A percentile compares a stretch with the other conserved stretches of the same genome.
phyloP scores from a whole-genome alignment of 2,797 vertebrate species.

The Pseudocheirus occidentalis region DNA sequence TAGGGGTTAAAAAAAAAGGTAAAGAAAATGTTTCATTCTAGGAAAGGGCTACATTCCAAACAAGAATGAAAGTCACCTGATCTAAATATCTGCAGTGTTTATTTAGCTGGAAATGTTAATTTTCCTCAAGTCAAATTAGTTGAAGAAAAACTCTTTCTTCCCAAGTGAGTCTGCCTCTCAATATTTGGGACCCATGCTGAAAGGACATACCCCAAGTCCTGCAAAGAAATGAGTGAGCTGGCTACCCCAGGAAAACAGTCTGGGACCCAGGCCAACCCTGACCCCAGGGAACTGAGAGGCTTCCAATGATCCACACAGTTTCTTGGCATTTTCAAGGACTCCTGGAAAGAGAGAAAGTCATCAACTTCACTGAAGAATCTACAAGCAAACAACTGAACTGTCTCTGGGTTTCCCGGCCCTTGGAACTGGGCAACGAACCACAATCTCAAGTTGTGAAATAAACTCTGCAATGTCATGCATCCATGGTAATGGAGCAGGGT shows the following conservation, averaged over 20 bases:
- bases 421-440: constrained; percentile 60
- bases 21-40: neutral
- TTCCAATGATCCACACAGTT: constrained; percentile 74
- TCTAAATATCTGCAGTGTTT: constrained; percentile 57
- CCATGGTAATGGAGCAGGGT: constrained; percentile 16
- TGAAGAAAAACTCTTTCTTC: constrained; percentile 60
- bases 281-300: constrained; percentile 69
- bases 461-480: constrained; percentile 35
- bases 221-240: constrained; percentile 77
- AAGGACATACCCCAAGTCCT: constrained; percentile 79
- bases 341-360: constrained; percentile 75
- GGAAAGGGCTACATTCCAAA: constrained; percentile 29
- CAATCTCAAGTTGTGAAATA: constrained; percentile 50
- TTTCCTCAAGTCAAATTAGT: constrained; percentile 71
- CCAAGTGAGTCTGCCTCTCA: constrained; percentile 76
- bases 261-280: constrained; percentile 74
- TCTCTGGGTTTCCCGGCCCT: constrained; percentile 61
- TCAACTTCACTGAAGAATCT: constrained; percentile 76
- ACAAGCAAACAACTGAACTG: constrained; percentile 72
- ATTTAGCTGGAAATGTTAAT: constrained; percentile 71
- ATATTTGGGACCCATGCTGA: constrained; percentile 79
- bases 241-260: constrained; percentile 69
- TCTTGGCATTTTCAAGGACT: constrained; percentile 76
- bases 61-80: constrained; percentile 13
- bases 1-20: neutral